Percentiles rank a stretch among this genome's conserved stretches.
Conservation (phyloP, 2,888 invertebrate species). For the Meloe dianella region DNA sequence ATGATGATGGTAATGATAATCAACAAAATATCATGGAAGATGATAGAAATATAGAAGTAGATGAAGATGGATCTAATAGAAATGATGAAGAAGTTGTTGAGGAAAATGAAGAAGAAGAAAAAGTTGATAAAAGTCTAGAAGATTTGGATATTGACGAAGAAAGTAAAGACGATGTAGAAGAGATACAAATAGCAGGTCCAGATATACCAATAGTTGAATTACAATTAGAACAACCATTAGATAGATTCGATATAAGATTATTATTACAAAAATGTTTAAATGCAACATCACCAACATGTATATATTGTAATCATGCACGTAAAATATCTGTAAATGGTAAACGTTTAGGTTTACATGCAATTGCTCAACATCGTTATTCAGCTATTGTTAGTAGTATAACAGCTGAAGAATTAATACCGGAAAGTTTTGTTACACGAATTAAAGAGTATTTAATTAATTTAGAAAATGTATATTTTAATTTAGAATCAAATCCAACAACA, state of each 20-base stretch:
- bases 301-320: constrained; percentile 86
- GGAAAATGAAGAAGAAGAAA: constrained; percentile 23
- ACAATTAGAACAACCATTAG: constrained; percentile 75
- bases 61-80: constrained; percentile 55
- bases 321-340: constrained; percentile 85
- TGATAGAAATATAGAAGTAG: constrained; percentile 41
- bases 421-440: constrained; percentile 73
- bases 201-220: constrained; percentile 74
- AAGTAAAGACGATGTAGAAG: constrained; percentile 39
- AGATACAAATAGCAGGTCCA: constrained; percentile 63
- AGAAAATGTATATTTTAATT: constrained; percentile 72
- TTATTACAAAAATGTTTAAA: constrained; percentile 76
- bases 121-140: constrained; percentile 56
- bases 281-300: constrained; percentile 73
- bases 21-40: constrained; percentile 43
- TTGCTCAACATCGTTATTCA: constrained; percentile 80
- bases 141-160: constrained; percentile 56
- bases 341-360: constrained; percentile 79
- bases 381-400: constrained; percentile 80
- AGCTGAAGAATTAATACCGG: constrained; percentile 74
- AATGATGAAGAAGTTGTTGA: constrained; percentile 37
- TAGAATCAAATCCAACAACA: constrained; percentile 67
- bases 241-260: constrained; percentile 74
- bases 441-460: constrained; percentile 68
- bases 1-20: constrained; percentile 59